These are phyloP conservation scores for Alauda arvensis DNA, from an alignment of 2,797 vertebrate species.

Conservation along the genomic window DNA sequence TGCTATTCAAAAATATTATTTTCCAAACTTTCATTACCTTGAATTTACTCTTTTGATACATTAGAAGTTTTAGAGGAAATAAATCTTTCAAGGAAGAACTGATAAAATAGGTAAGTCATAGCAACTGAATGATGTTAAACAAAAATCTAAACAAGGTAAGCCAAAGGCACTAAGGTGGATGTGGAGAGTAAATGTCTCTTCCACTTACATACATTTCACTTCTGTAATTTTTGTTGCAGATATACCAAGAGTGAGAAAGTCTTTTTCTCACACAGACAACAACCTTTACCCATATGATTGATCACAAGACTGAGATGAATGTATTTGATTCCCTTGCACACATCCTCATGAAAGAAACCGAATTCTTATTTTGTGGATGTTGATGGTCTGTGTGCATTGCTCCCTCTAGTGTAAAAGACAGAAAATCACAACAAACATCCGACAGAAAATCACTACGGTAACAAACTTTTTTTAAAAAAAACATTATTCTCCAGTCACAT, in stretches of 20 bases:
- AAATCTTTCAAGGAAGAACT: neutral
- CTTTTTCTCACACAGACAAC: neutral
- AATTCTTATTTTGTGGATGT: neutral
- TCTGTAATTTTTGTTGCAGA: neutral
- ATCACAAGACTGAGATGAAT: rapidly evolving
- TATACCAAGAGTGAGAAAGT: rapidly evolving
- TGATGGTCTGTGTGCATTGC: neutral
- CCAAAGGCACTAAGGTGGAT: neutral
- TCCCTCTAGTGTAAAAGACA: slow-evolving; percentile 43
- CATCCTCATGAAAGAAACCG: too few relatives aligned
- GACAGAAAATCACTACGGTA: neutral
- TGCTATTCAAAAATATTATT: neutral
- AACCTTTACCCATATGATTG: rapidly evolving
- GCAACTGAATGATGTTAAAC: neutral
- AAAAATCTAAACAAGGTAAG: neutral
- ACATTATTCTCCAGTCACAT: neutral
- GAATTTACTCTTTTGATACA: neutral
- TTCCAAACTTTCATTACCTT: neutral
- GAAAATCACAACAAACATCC: neutral
- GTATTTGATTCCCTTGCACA: neutral
- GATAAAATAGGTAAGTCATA: neutral
- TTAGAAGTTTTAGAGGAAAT: neutral
- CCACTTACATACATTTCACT: neutral
- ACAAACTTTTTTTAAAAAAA: neutral
- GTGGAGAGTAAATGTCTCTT: neutral